phyloP scores from a whole-genome alignment of 2,888 invertebrate genomes.

The Hecatera dysodea region DNA sequence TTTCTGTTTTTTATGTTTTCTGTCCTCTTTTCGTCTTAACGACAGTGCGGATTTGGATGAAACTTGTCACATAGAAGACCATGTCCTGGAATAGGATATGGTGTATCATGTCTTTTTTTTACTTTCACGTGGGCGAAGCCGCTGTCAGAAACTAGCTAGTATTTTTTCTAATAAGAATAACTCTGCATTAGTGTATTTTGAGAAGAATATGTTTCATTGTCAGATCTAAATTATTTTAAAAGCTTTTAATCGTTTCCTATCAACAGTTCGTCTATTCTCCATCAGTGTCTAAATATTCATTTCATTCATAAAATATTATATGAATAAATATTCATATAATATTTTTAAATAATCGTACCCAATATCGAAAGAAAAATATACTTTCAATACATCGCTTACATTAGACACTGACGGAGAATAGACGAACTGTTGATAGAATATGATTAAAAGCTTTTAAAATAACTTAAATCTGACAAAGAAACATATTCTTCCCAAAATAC shows the following conservation, averaged over 20 bases:
- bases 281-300: background rate
- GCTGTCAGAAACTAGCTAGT: background rate
- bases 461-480: background rate
- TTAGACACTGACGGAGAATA: background rate
- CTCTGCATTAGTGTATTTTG: background rate
- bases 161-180: background rate
- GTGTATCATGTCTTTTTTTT: too few relatives aligned
- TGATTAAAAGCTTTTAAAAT: slow-evolving; percentile 8
- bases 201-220: background rate
- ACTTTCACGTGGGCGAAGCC: too few relatives aligned
- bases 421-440: background rate
- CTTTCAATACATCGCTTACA: too few relatives aligned
- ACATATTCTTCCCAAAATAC: background rate
- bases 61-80: too few relatives aligned
- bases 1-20: too few relatives aligned
- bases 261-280: background rate
- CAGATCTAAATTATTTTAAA: slow-evolving; percentile 8
- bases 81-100: too few relatives aligned
- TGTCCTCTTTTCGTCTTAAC: too few relatives aligned
- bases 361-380: too few relatives aligned
- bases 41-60: too few relatives aligned
- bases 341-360: too few relatives aligned
- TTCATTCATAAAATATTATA: too few relatives aligned
- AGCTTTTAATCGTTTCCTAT: background rate
- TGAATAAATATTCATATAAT: too few relatives aligned